Evolutionary conservation across 2,888 invertebrate species (phyloP).

Genomic region (Plagodis dolabraria): DNA sequence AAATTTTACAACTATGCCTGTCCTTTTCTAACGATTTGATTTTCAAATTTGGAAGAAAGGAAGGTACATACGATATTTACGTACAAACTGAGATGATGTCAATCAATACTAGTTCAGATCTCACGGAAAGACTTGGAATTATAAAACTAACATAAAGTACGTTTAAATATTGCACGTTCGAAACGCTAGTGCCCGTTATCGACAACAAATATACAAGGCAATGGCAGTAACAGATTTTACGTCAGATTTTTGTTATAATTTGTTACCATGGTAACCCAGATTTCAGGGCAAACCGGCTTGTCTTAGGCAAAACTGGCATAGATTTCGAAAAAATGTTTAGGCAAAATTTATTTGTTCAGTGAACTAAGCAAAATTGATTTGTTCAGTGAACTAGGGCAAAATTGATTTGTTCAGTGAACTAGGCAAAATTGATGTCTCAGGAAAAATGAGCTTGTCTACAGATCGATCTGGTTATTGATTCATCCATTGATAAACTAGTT

Average conservation of each 20-base stretch:
- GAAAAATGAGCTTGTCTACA: too few relatives aligned
- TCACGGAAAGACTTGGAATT: slow-evolving; percentile 39
- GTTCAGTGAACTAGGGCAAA: too few relatives aligned
- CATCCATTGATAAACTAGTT: too few relatives aligned
- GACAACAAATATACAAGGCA: slow-evolving; percentile 18
- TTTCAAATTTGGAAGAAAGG: slow-evolving; percentile 43
- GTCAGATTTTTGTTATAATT: slow-evolving; percentile 9
- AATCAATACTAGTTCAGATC: slow-evolving; percentile 56
- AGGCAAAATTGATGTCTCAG: too few relatives aligned
- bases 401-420: too few relatives aligned
- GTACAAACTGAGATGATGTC: slow-evolving; percentile 34
- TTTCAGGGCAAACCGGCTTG: neutral
- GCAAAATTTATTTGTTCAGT: too few relatives aligned
- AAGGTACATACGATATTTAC: slow-evolving; percentile 20
- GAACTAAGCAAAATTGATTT: too few relatives aligned
- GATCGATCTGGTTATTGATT: too few relatives aligned
- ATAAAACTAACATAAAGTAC: slow-evolving; percentile 37
- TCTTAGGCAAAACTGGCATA: neutral
- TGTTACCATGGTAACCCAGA: neutral
- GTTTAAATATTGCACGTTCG: slow-evolving; percentile 58
- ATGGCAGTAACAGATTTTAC: slow-evolving; percentile 31
- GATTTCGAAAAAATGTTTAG: too few relatives aligned
- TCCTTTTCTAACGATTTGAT: slow-evolving; percentile 44
- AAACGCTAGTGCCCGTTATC: slow-evolving; percentile 46
- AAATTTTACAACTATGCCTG: slow-evolving; percentile 28